phyloP scores from a whole-genome alignment of 2,113 vertebrate species.

The Oplegnathus fasciatus region DNA sequence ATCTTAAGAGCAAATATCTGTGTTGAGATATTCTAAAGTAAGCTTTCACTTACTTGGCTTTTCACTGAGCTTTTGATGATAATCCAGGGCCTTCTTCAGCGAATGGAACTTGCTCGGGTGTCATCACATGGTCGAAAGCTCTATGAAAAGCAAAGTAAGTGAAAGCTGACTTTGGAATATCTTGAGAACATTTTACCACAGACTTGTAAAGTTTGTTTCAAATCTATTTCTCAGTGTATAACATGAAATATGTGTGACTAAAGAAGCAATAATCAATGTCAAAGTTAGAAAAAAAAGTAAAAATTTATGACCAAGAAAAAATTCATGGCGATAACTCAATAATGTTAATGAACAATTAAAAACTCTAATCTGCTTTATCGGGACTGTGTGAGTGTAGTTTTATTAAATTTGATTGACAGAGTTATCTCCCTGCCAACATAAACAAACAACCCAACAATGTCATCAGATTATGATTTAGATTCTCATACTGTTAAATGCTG shows the following conservation, averaged over 20 bases:
- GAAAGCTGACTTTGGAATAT: not conserved
- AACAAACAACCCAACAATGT: conserved; percentile 16
- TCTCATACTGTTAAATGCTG: not conserved
- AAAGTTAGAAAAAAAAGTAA: no score
- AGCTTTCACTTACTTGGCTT: not conserved
- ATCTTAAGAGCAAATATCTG: not conserved
- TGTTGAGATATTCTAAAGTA: not conserved
- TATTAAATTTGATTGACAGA: conserved; percentile 23
- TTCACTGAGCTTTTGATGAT: not conserved
- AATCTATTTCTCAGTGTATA: not conserved
- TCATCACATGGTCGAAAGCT: not conserved
- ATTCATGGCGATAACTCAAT: not conserved
- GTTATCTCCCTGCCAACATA: conserved; percentile 7
- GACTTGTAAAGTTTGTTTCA: not conserved
- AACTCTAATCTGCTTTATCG: not conserved
- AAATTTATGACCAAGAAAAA: no score
- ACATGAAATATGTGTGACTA: not conserved
- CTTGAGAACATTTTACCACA: not conserved
- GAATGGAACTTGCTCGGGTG: not conserved
- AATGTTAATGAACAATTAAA: not conserved
- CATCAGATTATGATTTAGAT: conserved; percentile 8
- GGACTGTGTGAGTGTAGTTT: not conserved
- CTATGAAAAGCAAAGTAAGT: not conserved
- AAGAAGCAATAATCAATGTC: not conserved
- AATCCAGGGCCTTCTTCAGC: not conserved